Base-by-base conservation (phyloP, 2,797 vertebrate genomes). In the Labeo calbasu region DNA sequence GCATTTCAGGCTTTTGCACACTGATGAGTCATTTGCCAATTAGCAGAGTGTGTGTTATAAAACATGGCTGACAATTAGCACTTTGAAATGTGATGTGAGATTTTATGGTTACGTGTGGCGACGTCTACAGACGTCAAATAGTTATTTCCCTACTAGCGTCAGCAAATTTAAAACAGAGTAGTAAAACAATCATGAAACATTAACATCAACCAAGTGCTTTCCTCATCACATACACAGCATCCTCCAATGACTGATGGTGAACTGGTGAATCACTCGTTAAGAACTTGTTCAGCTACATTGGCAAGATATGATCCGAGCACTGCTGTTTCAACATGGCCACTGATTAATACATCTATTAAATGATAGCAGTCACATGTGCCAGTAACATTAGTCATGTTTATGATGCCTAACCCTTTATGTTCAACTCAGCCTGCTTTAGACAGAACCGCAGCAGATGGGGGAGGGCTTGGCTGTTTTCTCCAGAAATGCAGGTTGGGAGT, bases 331-430 rank as follows among this genome's bases (percentile, higher is more conserved):
- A 53, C 68, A 21, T 57, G 32, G 5, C 28, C n/a, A 28, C 48
- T 40, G 57, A 80, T 75, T 79, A 71, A 63, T 51, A 61, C 46
- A 25, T 59, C 17, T 79, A 83, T 83, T 77, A 57, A 77, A 83
- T 28, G 36, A 83, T 43, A 75, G 69, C 81, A 25, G 13, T 32
- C 51, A 68, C 36, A 77, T 48, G 61, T 32, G 46, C 40, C 81
- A 75, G 63, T 83, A 71, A 79, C 69, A 65, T 79, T 79, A 79
- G 71, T 78, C 76, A 82, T 73, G 19, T 83, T 86, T 83, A 57
- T 83, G 68, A 66, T 79, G 53, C 50, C 28, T 23, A 43, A 69
- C 43, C 19, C 36, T 63, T 79, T 63, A 72, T 72, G 55, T 63
- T 53, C n/a, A 51, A n/a, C 68, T 71, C 76, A 43, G 57, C 21